A percentile compares a stretch with the other conserved stretches of the same genome.
These are phyloP conservation scores for Epirrhoe tristata DNA, from an alignment of 2,888 invertebrate genomes.

Conservation along the genomic window DNA sequence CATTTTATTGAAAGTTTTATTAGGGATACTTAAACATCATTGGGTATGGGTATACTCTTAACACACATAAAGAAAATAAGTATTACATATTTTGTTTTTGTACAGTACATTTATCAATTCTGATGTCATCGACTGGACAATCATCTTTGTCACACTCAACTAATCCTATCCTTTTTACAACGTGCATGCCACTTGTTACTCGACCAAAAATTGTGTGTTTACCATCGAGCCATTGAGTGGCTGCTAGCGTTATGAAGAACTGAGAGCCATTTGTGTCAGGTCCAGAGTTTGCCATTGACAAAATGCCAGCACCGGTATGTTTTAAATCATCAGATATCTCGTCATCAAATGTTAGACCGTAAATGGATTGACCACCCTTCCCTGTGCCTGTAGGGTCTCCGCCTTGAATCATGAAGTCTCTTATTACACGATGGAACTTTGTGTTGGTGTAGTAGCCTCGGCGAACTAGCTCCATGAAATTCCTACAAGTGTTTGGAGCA, in stretches of 20 bases:
- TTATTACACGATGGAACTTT: constrained; percentile 97
- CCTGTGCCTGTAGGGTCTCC: constrained; percentile 99
- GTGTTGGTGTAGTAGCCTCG: constrained; percentile 98
- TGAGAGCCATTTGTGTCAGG: constrained; percentile 99
- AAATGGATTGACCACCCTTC: constrained; percentile 98
- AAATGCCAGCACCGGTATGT: constrained; percentile 95
- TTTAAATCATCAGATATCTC: constrained; percentile 97
- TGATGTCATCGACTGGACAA: constrained; percentile 94
- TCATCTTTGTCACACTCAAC: constrained; percentile 98
- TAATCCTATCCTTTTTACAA: constrained; percentile 96
- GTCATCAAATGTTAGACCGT: constrained; percentile 97
- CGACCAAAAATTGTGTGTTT: constrained; percentile 99
- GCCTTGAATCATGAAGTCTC: constrained; percentile 97
- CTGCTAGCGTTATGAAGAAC: constrained; percentile 98
- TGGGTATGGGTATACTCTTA: neutral
- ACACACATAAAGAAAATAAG: neutral
- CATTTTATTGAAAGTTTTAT: neutral
- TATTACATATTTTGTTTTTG: constrained; percentile 34
- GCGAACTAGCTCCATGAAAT: constrained; percentile 97
- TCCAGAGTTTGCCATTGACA: constrained; percentile 99
- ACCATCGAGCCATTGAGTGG: constrained; percentile 98
- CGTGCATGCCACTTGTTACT: constrained; percentile 94
- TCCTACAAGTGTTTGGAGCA: constrained; percentile 98
- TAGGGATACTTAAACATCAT: too few species aligned
- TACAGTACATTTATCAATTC: constrained; percentile 86